Evolutionary conservation across 1,140 invertebrate species (phyloP), one percentile per base, ranked within the genome.

Genomic region (Rhynchophorus ferrugineus): DNA sequence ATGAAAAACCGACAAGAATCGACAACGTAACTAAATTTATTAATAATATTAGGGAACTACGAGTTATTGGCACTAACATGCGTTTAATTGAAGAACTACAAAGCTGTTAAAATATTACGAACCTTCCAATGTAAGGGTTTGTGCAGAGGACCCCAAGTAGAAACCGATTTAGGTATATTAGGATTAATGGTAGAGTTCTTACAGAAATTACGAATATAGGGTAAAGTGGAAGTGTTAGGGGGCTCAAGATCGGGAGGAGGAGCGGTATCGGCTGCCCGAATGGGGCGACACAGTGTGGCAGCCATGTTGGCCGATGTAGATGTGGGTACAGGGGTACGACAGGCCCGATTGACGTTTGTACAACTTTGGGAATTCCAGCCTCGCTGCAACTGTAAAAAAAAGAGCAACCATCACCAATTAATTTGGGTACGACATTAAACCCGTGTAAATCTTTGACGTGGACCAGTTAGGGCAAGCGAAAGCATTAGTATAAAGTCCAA

Each of bases 61-160:
- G 18, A 8, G 38, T 41, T 41, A 41, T 18, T 17, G 6, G 38
- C n/a, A 41, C n/a, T 38, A 16, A 16, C 51, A 54, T 54, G 51
- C 51, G 35, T 52, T 52, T 52, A 47, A 52, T 52, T 36, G 34
- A 51, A 44, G 60, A 59, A 52, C 56, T 61, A 55, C 53, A 44
- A 54, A 58, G 50, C 45, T 44, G 51, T 35, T 46, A 48, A 43
- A 62, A 61, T 69, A 62, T 71, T 74, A 76, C 75, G 78, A 77
- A 80, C 77, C 78, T 80, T 80, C 76, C 76, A 79, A 66, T 76
- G 75, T 72, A 79, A 74, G 72, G 78, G 78, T 75, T 79, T 80
- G 72, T 79, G 76, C 72, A 79, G 75, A 65, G 75, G 75, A 65
- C 77, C 77, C 78, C 78, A 80, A 69, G 78, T 79, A 67, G 77